Evolutionary conservation across 23 tunicate genomes (phyloP), one percentile per base, ranked within the genome.

Genomic region (Clavelina lepadiformis): DNA sequence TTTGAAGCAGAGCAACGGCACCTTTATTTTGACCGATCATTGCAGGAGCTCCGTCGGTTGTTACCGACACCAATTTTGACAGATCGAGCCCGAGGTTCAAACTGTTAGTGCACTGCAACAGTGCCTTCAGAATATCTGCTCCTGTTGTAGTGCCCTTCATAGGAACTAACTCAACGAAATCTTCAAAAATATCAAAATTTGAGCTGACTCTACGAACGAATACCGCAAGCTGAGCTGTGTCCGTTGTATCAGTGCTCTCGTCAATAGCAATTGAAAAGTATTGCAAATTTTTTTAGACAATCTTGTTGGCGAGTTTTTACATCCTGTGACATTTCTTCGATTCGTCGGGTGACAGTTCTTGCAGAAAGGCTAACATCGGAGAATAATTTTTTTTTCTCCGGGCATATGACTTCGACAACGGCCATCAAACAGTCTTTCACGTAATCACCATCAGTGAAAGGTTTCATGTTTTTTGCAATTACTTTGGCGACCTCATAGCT

Each of bases 281-380:
- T 32, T 81, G 81, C 36, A 81, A 32, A 34, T 73, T 62, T 53
- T 81, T 56, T 62, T 3, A 73, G 41, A 26, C 73, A 66, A 81
- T 73, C 67, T 81, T 74, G 20, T 81, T 81, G 82, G 58, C 65
- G 8, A 53, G 56, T 8, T 64, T 75, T 73, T 25, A 81, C 74
- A 32, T 81, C 27, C 75, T 75, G 31, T 38, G 89, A 75, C 81
- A 81, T 57, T 24, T 73, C 81, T 81, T 81, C 89, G 8, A 81
- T 81, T 53, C 82, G 89, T 35, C 89, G 74, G 64, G 82, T 81
- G 31, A 75, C 68, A 26, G 89, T 81, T 64, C 89, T 81, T 38
- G 82, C 82, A 8, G 89, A 81, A 81, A 81, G 73, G 38, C 86
- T 50, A 36, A 73, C 54, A 80, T 73, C 71, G 28, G 72, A 61